Base-by-base conservation (phyloP, 2,113 vertebrate genomes). In the Scolopax mira region DNA sequence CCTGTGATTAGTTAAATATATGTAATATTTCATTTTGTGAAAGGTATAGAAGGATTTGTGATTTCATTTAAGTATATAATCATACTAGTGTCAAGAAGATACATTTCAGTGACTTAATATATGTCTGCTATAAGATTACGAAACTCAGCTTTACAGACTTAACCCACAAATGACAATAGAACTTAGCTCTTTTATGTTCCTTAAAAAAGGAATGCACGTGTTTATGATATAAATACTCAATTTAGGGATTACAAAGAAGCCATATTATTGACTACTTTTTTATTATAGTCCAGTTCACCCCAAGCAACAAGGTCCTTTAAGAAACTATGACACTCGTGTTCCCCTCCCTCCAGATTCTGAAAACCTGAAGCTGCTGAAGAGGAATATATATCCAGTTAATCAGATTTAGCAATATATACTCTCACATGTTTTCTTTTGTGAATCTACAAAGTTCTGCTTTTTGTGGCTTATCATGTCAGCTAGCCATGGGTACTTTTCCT, bases 1-100 rank as follows among this genome's bases (percentile, higher is more conserved):
- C 44, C 31, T 61, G 25, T 78, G 46, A 88, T 49, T 94, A 92
- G 69, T 66, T 67, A 85, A 83, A 85, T 72, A 75, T 18, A 57
- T 14, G 9, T 9, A 78, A 66, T 55, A 83, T 42, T 69, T 62
- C 15, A n/a, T 58, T 94, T 61, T 44, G 8, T 89, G 25, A 83
- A 87, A 87, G 21, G 62, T 3, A 30, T n/a, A 66, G 70, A 69
- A 86, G 8, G 13, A 61, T 83, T 31, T 44, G 21, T 69, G 37
- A 77, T 72, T 70, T 74, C 37, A 51, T 7, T 90, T 57, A 78
- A 28, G 25, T 60, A 65, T 24, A 62, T 30, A 79, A 74, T n/a
- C 72, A 64, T 24, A 72, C 14, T 42, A 31, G 7, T 55, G 42
- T 66, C 42, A 65, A 74, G 44, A 79, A 66, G 12, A 78, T 31